These are phyloP conservation scores for Triplophysa bombifrons DNA, from an alignment of 2,797 vertebrate genomes.

Conservation along the genomic window DNA sequence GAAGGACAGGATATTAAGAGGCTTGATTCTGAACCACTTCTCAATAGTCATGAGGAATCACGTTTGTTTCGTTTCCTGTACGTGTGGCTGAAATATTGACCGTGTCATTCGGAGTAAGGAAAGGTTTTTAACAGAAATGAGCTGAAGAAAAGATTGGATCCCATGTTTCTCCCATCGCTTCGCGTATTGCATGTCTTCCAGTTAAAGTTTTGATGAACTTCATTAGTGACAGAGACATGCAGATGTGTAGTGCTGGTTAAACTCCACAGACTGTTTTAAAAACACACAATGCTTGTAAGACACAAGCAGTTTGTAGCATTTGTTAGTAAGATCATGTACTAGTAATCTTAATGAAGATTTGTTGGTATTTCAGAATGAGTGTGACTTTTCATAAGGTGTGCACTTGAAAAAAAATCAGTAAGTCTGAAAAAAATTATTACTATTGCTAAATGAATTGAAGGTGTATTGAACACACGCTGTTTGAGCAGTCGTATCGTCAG, in stretches of 20 bases:
- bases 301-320: not conserved
- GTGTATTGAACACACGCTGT: too few species aligned
- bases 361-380: too few species aligned
- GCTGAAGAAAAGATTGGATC: not conserved
- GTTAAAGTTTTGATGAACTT: not conserved
- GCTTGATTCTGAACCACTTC: constrained; percentile 28
- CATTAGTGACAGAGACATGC: not conserved
- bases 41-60: constrained; percentile 31
- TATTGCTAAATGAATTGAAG: too few species aligned
- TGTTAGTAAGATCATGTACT: not conserved
- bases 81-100: constrained; percentile 16
- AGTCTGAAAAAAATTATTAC: too few species aligned
- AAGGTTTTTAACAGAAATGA: constrained; percentile 18
- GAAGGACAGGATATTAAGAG: constrained; percentile 63
- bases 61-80: constrained; percentile 3
- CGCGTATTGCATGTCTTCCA: too few species aligned
- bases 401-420: too few species aligned
- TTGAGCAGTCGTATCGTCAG: too few species aligned
- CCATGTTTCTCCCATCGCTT: too few species aligned
- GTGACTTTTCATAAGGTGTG: too few species aligned
- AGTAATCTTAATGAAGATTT: not conserved
- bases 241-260: not conserved
- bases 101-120: constrained; percentile 6
- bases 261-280: too few species aligned
- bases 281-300: too few species aligned